Base-by-base conservation (phyloP, 1,140 invertebrate species). In the Drosophila baimaii region DNA sequence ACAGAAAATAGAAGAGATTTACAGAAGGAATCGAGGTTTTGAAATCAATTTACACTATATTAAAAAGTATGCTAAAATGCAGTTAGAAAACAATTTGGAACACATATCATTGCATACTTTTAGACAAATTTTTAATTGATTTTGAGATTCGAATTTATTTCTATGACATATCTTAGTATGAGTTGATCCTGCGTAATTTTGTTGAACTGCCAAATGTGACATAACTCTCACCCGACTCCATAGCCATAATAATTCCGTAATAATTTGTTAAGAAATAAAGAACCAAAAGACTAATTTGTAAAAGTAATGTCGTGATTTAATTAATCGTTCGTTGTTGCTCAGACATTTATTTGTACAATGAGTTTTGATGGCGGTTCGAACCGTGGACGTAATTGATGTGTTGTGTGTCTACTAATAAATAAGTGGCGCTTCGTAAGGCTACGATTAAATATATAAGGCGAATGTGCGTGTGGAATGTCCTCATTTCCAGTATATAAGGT, bases 281-380 rank as follows among this genome's bases (percentile, higher is more conserved):
- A 52, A 17, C 5, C 1, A 15, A 17, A 7, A 19, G 0, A 33
- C 7, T 21, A 9, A 5, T 17, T 51, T 17, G 2, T 35, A 35
- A 19, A 37, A 55, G 13, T 61, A 5, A n/a, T 61, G 4, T 37
- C 46, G 12, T 57, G 61, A 64, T 54, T 51, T 43, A 31, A 29
- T 59, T 49, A 46, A 49, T 62, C 41, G 59, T 51, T 77, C 55
- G 55, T 61, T 69, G 55, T 79, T 69, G 58, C 73, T 88, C 39
- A 89, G 75, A 80, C 80, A 89, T 68, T 78, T 78, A 76, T 88
- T 88, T 88, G 84, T 88, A 88, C 84, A 83, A 71, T 83, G 43
- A 15, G 51, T 72, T 73, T 39, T 21, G 31, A 80, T 77, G 65
- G 72, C 83, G 57, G 80, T 13, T 69, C 15, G 17, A 39, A 51